Base-by-base conservation (phyloP, 2,113 vertebrate species). In the Rhizomys pruinosus region DNA sequence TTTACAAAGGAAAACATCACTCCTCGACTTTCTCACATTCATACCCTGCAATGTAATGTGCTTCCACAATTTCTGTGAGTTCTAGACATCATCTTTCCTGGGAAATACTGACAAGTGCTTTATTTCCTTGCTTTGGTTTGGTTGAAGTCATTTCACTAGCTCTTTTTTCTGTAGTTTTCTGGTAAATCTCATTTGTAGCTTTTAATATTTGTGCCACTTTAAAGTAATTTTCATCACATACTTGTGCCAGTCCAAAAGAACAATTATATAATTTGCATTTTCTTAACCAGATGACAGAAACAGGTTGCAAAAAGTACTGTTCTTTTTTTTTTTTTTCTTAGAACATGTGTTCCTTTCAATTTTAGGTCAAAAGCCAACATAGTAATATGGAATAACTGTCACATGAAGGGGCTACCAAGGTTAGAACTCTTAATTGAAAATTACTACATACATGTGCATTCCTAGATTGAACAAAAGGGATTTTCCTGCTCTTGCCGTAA, bases 371-470 rank as follows among this genome's bases (percentile, higher is more conserved):
- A 90, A 94, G 22, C 2, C 80, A 95, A 80, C 39, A 92, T 82
- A 61, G 89, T 94, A 74, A 86, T 29, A 90, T 55, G 63, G 61
- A 95, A 80, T 91, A 74, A 84, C 34, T 76, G 72, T 88, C 59
- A 73, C 10, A 37, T 44, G 61, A 77, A 97, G 94, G 37, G 64
- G 29, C 78, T 94, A 34, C 69, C 69, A 95, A 96, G 39, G 59
- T 92, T 90, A 55, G 73, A 94, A 76, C 22, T 90, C 68, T 71
- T 96, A 87, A 80, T 6, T 81, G 66, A 92, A 96, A 93, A 89
- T 91, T 72, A 96, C 90, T 42, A 92, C 44, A 89, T 59, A 55
- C 87, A 91, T 89, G 91, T 87, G 66, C 74, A 84, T 84, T 93
- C 5, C 42, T 63, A 95, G 92, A 95, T 9, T 86, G 79, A 94